Base-by-base conservation (phyloP, 2,797 vertebrate species). In the Amblyopsis hoosieri region DNA sequence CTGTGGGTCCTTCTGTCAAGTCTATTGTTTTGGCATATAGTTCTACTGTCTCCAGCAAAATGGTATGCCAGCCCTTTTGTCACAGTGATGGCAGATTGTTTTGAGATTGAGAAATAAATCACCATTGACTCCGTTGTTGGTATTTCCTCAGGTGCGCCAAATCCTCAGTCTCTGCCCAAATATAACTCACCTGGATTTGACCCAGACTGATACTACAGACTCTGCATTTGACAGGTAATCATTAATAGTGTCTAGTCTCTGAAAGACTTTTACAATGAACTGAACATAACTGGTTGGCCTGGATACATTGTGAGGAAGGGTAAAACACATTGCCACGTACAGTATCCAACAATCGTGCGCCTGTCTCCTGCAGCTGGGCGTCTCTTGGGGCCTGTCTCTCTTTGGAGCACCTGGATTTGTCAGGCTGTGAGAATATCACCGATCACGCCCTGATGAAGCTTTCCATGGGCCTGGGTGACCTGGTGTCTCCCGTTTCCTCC, bases 401-500 rank as follows among this genome's bases (percentile, higher is more conserved):
- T 77, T 93, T 99, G 71, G 92, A 93, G 57, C 95, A 97, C 71
- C 90, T 99, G 77, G 98, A 99, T 88, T 83, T 99, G 64, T 99
- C 98, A 0, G 98, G 98, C 4, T 99, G 98, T 78, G 97, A 98
- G 72, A 96, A 96, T 85, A 95, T 99, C 70, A 96, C 95, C 0
- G 95, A 99, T 74, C 74, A 89, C 79, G 93, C 96, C 45, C 71
- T 98, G 73, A 94, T 94, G 83, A 96, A 93, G 64, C 87, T 99
- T 59, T 96, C 96, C 1, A 65, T 93, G 56, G 97, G 95, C 0
- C 84, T 99, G 66, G 97, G 97, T 0, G 88, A 97, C 76, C 81
- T 93, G 64, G 80, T 83, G 0, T 63, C 91, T 33, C 86, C 88
- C 64, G 69, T 73, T 12, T 60, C 88, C 80, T 75, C 84, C 29